Evolutionary conservation across 2,888 invertebrate genomes (phyloP).

Genomic region (Acrobasis repandana): DNA sequence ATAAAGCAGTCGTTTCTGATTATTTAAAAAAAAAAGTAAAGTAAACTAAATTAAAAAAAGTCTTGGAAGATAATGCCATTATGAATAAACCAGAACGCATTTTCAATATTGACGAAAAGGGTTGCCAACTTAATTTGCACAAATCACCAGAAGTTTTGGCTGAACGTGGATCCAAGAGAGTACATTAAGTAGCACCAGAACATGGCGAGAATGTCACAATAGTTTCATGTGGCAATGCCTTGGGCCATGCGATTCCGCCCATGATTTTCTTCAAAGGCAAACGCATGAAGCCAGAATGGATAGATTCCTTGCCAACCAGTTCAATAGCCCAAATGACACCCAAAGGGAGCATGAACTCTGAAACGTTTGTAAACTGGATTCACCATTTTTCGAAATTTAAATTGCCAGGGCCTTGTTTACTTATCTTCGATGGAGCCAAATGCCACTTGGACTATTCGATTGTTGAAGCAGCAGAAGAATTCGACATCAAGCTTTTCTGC

Average conservation of each 20-base stretch:
- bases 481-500: slow-evolving; percentile 44
- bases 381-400: slow-evolving; percentile 41
- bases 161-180: slow-evolving; percentile 31
- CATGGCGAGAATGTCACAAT: slow-evolving; percentile 31
- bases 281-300: slow-evolving; percentile 28
- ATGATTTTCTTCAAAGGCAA: slow-evolving; percentile 23
- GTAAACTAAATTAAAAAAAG: slow-evolving; percentile 27
- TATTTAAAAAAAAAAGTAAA: too few species aligned
- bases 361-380: slow-evolving; percentile 21
- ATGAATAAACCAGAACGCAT: slow-evolving; percentile 29
- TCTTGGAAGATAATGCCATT: slow-evolving; percentile 28
- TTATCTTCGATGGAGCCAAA: slow-evolving; percentile 27
- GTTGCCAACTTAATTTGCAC: slow-evolving; percentile 21
- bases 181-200: slow-evolving; percentile 30
- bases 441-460: slow-evolving; percentile 35
- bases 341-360: slow-evolving; percentile 28
- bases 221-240: slow-evolving; percentile 32
- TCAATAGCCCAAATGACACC: slow-evolving; percentile 28
- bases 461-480: slow-evolving; percentile 26
- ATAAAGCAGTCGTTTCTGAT: slow-evolving; percentile 28
- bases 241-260: slow-evolving; percentile 28
- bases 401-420: slow-evolving; percentile 34
- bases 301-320: slow-evolving; percentile 25
- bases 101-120: slow-evolving; percentile 8
- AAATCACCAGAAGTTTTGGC: slow-evolving; percentile 31